phyloP scores from a whole-genome alignment of 2,888 invertebrate species.

The Meliscaeva auricollis region DNA sequence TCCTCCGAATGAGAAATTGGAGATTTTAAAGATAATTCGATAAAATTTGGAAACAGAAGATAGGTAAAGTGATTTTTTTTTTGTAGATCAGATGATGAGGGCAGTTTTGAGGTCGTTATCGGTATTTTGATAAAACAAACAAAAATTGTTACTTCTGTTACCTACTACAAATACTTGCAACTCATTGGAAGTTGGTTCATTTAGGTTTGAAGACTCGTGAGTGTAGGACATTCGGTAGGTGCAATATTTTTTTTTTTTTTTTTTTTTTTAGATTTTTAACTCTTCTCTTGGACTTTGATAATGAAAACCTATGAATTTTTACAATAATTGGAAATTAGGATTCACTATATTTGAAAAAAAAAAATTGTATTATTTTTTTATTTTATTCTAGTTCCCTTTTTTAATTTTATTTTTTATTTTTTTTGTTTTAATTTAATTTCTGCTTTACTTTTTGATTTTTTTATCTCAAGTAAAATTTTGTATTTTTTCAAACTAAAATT shows the following conservation, averaged over 20 bases:
- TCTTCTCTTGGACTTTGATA: too few species aligned
- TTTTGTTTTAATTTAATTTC: too few species aligned
- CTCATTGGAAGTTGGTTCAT: constrained; percentile 23
- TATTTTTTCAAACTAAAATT: too few species aligned
- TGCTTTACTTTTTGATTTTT: too few species aligned
- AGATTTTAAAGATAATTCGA: constrained; percentile 10
- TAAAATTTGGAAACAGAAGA: neutral
- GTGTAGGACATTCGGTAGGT: constrained; percentile 12
- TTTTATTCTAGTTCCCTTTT: too few species aligned
- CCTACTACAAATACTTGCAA: constrained; percentile 14
- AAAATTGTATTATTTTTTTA: too few species aligned
- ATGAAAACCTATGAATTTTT: neutral
- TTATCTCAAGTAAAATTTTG: neutral
- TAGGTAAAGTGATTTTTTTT: constrained; percentile 5
- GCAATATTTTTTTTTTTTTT: neutral
- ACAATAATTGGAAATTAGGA: too few species aligned
- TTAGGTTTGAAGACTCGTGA: constrained; percentile 24
- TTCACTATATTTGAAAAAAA: too few species aligned
- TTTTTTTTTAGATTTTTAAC: neutral
- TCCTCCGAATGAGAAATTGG: constrained; percentile 11
- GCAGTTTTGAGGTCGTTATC: constrained; percentile 1
- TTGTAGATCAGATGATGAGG: neutral
- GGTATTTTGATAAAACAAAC: neutral
- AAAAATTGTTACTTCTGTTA: neutral
- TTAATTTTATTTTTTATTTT: neutral